A percentile compares a stretch with the other conserved stretches of the same genome.
Evolutionary conservation across 2,888 invertebrate species (phyloP).

Genomic region (Tenthredo notha): DNA sequence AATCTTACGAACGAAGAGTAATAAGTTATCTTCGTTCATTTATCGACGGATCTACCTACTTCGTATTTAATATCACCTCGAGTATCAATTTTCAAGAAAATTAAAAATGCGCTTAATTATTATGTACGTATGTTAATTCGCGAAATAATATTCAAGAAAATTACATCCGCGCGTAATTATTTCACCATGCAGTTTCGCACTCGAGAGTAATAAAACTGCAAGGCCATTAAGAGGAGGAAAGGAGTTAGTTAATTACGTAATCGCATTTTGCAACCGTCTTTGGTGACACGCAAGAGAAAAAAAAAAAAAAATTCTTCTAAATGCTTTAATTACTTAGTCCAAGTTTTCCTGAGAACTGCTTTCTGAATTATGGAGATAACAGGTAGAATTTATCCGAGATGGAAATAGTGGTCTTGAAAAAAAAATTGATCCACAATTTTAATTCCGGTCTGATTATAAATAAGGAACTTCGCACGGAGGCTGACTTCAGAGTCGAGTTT

Average conservation of each 20-base stretch:
- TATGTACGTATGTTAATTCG: too few relatives aligned
- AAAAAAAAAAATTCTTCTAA: not conserved
- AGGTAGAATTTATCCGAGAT: not conserved
- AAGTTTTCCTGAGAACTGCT: not conserved
- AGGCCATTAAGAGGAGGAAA: not conserved
- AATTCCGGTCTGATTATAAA: not conserved
- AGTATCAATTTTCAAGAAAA: not conserved
- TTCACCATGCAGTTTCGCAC: not conserved
- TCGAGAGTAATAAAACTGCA: not conserved
- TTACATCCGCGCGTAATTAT: not conserved
- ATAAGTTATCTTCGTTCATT: not conserved
- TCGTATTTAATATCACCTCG: not conserved
- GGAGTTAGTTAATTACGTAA: conserved; percentile 12
- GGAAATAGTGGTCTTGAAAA: not conserved
- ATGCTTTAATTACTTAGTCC: not conserved
- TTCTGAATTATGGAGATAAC: not conserved
- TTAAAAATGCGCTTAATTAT: not conserved
- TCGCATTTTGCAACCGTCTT: not conserved
- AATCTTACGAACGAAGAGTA: not conserved
- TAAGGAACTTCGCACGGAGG: not conserved
- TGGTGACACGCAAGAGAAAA: not conserved
- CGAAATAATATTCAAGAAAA: not conserved
- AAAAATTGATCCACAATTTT: not conserved
- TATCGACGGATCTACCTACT: not conserved
- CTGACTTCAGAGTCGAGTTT: not conserved